Percentiles rank a stretch among this genome's conserved stretches.
These are phyloP conservation scores for Masnerella sp. DNA, from an alignment of 2,888 invertebrate genomes.

Conservation along the genomic window DNA sequence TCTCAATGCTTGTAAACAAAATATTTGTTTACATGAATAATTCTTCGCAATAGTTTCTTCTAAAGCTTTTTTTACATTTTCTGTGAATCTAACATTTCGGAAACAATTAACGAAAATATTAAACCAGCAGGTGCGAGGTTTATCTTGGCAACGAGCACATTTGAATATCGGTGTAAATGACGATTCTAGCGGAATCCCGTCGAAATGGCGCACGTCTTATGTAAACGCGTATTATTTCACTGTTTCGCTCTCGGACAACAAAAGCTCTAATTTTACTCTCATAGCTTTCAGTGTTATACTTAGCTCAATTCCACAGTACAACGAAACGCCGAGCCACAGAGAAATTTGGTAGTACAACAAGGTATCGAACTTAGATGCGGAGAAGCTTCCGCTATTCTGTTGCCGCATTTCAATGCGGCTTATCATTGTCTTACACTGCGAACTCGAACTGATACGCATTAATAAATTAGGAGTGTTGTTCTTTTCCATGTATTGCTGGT, in stretches of 20 bases:
- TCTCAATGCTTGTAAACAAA: too few species aligned
- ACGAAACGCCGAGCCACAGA: slow-evolving; percentile 5
- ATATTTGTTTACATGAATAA: too few species aligned
- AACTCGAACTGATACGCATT: slow-evolving; percentile 4
- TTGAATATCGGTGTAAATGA: too few species aligned
- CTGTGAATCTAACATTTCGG: too few species aligned
- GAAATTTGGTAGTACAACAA: slow-evolving; percentile 45
- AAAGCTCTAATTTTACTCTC: slow-evolving; percentile 25
- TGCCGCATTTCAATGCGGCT: slow-evolving; percentile 16
- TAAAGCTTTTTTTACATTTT: too few species aligned
- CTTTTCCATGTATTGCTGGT: too few species aligned
- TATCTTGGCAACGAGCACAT: too few species aligned
- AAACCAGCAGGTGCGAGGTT: too few species aligned
- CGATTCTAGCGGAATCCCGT: neutral
- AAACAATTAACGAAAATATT: too few species aligned
- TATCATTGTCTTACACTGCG: slow-evolving; percentile 27
- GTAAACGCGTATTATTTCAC: slow-evolving; percentile 29
- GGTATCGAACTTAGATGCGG: slow-evolving; percentile 25
- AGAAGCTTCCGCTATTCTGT: slow-evolving; percentile 21
- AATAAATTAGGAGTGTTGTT: slow-evolving; percentile 10
- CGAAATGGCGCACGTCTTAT: slow-evolving; percentile 24
- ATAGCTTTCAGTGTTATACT: slow-evolving; percentile 12
- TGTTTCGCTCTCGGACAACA: slow-evolving; percentile 24
- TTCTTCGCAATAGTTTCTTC: too few species aligned
- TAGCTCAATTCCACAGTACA: slow-evolving; percentile 20